Percentiles rank a stretch among this genome's conserved stretches.
Evolutionary conservation across 1,140 invertebrate species (phyloP).

Genomic region (Drosophila quadrilineata): DNA sequence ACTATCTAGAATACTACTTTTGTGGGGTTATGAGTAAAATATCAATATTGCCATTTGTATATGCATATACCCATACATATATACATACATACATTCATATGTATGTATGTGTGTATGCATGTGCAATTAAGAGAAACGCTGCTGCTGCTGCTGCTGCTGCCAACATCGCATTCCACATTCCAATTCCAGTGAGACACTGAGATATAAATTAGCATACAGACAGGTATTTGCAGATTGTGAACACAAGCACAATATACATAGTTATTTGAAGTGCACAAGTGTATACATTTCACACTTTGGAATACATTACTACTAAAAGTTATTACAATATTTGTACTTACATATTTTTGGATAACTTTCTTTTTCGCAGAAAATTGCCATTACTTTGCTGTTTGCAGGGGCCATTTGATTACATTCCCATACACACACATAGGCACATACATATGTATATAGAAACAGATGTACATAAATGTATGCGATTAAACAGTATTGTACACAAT

Average conservation of each 20-base stretch:
- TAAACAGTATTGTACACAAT: no score
- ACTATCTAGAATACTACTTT: no score
- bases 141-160: no score
- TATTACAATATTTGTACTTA: conserved; percentile 5
- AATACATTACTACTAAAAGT: neutral
- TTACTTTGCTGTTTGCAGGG: conserved; percentile 7
- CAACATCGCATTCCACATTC: conserved; percentile 9
- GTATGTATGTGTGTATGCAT: neutral
- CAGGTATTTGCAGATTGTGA: no score
- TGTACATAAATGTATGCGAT: neutral
- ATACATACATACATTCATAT: neutral
- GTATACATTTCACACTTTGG: neutral
- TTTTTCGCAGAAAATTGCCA: conserved; percentile 37
- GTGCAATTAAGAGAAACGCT: conserved; percentile 7
- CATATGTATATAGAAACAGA: neutral
- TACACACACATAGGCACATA: neutral
- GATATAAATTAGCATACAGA: no score
- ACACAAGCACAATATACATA: conserved; percentile 3
- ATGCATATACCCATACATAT: neutral
- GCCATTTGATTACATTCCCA: conserved; percentile 2
- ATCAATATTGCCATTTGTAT: no score
- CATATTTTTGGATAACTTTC: conserved; percentile 27
- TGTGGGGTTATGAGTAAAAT: no score
- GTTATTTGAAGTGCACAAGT: conserved; percentile 8
- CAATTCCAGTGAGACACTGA: no score